Evolutionary conservation across 2,888 invertebrate species (phyloP).

Genomic region (Merodon equestris): DNA sequence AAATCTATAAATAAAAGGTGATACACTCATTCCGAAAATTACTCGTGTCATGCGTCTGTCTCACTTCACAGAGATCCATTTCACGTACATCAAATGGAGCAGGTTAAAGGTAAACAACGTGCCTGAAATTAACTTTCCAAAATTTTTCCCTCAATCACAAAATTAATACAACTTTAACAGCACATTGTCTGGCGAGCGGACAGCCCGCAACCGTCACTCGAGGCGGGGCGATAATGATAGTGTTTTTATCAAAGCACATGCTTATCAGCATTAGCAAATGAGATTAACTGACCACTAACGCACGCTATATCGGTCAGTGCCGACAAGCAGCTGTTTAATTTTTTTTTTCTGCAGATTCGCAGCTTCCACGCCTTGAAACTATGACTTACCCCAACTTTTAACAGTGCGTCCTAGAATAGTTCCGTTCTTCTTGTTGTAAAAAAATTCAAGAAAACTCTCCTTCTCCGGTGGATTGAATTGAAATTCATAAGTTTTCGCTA

Average conservation of each 20-base stretch:
- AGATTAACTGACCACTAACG: slow-evolving; percentile 4
- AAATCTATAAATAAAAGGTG: too few species aligned
- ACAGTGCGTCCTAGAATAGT: slow-evolving; percentile 75
- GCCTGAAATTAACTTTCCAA: too few species aligned
- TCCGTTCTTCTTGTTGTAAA: slow-evolving; percentile 75
- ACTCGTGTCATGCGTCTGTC: too few species aligned
- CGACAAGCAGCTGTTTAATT: neutral
- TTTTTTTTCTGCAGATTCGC: slow-evolving; percentile 2
- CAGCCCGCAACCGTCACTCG: too few species aligned
- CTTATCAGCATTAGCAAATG: slow-evolving; percentile 15
- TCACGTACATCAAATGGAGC: too few species aligned
- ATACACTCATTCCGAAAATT: too few species aligned
- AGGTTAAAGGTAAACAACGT: too few species aligned
- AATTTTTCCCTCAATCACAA: too few species aligned
- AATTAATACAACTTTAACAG: too few species aligned
- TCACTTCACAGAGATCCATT: too few species aligned
- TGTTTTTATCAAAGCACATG: slow-evolving; percentile 17
- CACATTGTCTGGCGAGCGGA: too few species aligned
- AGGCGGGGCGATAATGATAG: neutral
- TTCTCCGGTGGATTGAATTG: slow-evolving; percentile 75
- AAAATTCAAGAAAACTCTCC: slow-evolving; percentile 72
- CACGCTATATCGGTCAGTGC: too few species aligned
- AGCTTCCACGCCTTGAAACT: neutral
- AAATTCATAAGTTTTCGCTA: slow-evolving; percentile 71
- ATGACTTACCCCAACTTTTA: slow-evolving; percentile 77